Evolutionary conservation across 2,888 invertebrate species (phyloP).

Genomic region (Isoperla grammatica): DNA sequence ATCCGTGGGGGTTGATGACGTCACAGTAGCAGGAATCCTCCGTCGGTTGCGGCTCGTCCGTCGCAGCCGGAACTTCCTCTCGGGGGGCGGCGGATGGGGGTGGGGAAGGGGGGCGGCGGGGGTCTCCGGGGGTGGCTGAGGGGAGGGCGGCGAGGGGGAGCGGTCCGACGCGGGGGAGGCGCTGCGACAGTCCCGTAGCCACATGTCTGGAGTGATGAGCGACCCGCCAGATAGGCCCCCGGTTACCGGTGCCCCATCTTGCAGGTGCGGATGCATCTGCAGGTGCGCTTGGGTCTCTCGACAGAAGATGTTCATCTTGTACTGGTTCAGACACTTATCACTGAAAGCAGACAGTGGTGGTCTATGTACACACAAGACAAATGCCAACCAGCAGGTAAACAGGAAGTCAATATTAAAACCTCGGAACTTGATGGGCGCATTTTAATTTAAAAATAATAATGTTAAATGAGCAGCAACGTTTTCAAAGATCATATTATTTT

Average conservation of each 20-base stretch:
- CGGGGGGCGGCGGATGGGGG: constrained; percentile 36
- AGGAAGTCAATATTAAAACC: too few species aligned
- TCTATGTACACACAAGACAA: neutral
- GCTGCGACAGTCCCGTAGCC: constrained; percentile 76
- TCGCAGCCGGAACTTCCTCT: neutral
- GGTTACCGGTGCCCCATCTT: constrained; percentile 36
- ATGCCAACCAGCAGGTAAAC: neutral
- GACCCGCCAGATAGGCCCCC: neutral
- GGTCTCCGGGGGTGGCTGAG: constrained; percentile 32
- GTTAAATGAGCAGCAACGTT: too few species aligned
- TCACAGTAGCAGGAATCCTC: constrained; percentile 23
- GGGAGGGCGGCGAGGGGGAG: constrained; percentile 31
- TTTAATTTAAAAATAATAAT: neutral
- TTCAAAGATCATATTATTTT: too few species aligned
- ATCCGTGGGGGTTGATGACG: constrained; percentile 41
- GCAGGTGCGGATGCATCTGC: constrained; percentile 70
- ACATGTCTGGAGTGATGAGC: constrained; percentile 81
- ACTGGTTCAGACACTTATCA: constrained; percentile 90
- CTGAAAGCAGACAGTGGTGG: constrained; percentile 56
- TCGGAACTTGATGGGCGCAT: too few species aligned
- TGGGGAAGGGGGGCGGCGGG: constrained; percentile 36
- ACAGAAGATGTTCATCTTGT: constrained; percentile 96
- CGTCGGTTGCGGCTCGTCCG: constrained; percentile 11
- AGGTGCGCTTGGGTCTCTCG: constrained; percentile 88
- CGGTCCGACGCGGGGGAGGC: constrained; percentile 50